Conservation (phyloP, 1,140 invertebrate species). For the Agrypnia vestita region DNA sequence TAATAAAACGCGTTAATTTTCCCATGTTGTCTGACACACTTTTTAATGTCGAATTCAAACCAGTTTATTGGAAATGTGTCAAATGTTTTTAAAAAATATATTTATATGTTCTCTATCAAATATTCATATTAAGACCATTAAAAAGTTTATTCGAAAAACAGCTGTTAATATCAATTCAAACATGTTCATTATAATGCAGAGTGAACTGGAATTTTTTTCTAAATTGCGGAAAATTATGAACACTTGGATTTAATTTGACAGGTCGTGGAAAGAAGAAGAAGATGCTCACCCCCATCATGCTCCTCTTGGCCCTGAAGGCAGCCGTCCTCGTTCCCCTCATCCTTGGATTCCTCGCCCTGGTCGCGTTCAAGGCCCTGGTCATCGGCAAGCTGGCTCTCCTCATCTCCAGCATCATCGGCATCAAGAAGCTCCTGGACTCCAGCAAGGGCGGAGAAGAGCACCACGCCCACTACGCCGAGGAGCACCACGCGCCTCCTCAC, state of each 20-base stretch:
- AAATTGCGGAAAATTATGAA: too few species aligned
- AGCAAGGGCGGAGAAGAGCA: slow-evolving; percentile 82
- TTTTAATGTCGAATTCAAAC: too few species aligned
- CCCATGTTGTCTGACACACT: too few species aligned
- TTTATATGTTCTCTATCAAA: too few species aligned
- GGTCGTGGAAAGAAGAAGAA: slow-evolving; percentile 83
- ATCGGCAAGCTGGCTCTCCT: slow-evolving; percentile 87
- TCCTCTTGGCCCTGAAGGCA: slow-evolving; percentile 85
- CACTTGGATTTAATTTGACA: slow-evolving; percentile 62
- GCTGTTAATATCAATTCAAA: too few species aligned
- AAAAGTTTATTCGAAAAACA: too few species aligned
- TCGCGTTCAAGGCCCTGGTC: slow-evolving; percentile 87
- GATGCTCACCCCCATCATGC: slow-evolving; percentile 81
- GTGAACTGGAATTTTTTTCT: too few species aligned
- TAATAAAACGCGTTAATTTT: too few species aligned
- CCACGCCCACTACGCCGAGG: slow-evolving; percentile 69
- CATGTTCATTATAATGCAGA: too few species aligned
- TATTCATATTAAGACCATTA: too few species aligned
- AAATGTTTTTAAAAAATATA: too few species aligned
- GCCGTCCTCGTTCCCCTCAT: slow-evolving; percentile 83
- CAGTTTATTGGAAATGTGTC: too few species aligned
- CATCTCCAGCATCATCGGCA: slow-evolving; percentile 81
- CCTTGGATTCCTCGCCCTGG: slow-evolving; percentile 83
- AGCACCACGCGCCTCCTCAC: slow-evolving; percentile 73
- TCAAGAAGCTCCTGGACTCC: slow-evolving; percentile 84